Percentiles rank a stretch among this genome's conserved stretches.
phyloP scores from a whole-genome alignment of 2,797 vertebrate genomes.

The Myotis pilosus region DNA sequence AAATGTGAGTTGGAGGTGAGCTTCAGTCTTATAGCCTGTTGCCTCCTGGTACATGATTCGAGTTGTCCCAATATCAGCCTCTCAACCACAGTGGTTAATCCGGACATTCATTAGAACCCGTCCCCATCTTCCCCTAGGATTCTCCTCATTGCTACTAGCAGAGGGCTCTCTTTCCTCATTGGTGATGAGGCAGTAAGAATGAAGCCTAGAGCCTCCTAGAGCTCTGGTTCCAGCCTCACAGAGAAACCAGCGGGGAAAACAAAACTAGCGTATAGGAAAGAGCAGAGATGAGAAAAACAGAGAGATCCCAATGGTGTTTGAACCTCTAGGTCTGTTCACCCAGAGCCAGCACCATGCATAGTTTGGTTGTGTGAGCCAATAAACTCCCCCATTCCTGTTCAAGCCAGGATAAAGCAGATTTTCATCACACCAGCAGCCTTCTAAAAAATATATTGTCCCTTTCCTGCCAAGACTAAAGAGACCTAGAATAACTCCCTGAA shows the following conservation, averaged over 20 bases:
- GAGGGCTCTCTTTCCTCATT: neutral
- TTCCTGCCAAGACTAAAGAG: slow-evolving; percentile 47
- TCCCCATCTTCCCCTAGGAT: neutral
- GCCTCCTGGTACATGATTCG: neutral
- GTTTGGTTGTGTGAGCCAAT: neutral
- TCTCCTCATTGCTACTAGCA: neutral
- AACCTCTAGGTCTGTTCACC: neutral
- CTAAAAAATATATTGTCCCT: slow-evolving; percentile 58
- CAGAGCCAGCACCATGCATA: neutral
- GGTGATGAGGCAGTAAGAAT: neutral
- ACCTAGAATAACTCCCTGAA: slow-evolving; percentile 35
- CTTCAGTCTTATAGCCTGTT: neutral
- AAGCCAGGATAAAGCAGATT: slow-evolving; percentile 4
- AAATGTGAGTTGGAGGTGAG: neutral
- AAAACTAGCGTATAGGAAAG: neutral
- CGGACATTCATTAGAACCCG: neutral
- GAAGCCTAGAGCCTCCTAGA: neutral
- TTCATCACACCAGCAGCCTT: slow-evolving; percentile 24
- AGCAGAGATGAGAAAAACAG: neutral
- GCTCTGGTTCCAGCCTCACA: neutral
- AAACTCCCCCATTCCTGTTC: neutral
- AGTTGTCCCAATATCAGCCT: neutral
- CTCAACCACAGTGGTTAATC: neutral
- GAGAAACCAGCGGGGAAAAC: neutral
- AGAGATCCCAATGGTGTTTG: neutral